These are phyloP conservation scores for Lamellibrachia columna DNA, from an alignment of 2,888 invertebrate species.

Conservation along the genomic window DNA sequence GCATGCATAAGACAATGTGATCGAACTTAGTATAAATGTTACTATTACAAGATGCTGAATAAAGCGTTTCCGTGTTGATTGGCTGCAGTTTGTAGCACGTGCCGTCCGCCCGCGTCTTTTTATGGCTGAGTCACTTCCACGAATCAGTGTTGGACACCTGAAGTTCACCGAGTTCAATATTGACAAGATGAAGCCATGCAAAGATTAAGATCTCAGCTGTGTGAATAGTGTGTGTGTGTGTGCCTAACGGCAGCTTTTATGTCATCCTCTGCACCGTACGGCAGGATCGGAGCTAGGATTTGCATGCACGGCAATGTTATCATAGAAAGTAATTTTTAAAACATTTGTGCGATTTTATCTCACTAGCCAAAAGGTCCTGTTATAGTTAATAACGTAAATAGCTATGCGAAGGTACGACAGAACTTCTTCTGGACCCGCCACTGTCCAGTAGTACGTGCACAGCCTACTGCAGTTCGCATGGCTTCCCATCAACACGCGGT, in stretches of 20 bases:
- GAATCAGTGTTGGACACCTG: not conserved
- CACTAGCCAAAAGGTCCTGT: not conserved
- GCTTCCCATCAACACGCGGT: not conserved
- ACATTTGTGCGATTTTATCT: not conserved
- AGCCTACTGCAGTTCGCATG: not conserved
- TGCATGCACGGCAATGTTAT: not conserved
- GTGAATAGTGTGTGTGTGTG: not conserved
- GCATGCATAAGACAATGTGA: not conserved
- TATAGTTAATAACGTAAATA: not conserved
- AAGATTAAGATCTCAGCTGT: not conserved
- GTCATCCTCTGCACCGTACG: not conserved
- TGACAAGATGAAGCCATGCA: constrained; percentile 9
- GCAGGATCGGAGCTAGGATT: not conserved
- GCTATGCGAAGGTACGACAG: not conserved
- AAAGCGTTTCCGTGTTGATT: not conserved
- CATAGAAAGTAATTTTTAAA: not conserved
- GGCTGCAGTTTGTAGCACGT: not conserved
- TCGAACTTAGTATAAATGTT: not conserved
- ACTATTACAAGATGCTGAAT: not conserved
- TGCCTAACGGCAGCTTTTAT: not conserved
- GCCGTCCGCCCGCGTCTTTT: not conserved
- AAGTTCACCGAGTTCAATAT: not conserved
- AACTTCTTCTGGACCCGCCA: not conserved
- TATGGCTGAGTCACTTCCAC: not conserved
- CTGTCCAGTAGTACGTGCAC: not conserved